Base-by-base conservation (phyloP, 2,113 vertebrate species). In the Corythaixoides concolor region DNA sequence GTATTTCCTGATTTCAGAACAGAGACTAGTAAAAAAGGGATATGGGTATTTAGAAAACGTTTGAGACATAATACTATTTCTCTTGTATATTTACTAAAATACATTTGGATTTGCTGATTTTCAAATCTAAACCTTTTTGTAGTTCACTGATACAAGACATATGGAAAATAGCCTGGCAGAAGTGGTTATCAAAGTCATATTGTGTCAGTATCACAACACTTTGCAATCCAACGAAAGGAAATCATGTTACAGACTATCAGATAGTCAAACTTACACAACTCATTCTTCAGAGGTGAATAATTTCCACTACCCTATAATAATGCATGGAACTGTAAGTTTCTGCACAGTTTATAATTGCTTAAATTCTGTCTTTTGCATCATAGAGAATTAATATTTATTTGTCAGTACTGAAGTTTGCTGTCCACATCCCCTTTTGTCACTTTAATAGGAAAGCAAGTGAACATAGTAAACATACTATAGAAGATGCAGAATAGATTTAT, bases 241-340 rank as follows among this genome's bases (percentile, higher is more conserved):
- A 67, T n/a, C 41, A 22, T 8, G 3, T 11, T 50, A n/a, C n/a
- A 76, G 56, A 3, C 32, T 7, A 33, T 6, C 0, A 9, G n/a
- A 11, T 13, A 33, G 3, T 3, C 18, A n/a, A 26, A 19, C 55
- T 30, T 28, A 22, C 0, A 15, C n/a, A 43, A 30, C 30, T 14
- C 12, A 11, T 14, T 49, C 55, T 26, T 17, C 43, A n/a, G 41
- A 73, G 53, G 11, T 30, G 22, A 79, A 9, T 8, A 30, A 64
- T 39, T 64, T 76, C 66, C 32, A 15, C 30, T 32, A 0, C 9
- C 21, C 60, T 32, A 15, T 0, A 18, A 66, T 5, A 66, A 72
- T 1, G 11, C 43, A 53, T 2, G 63, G 19, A 72, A 24, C 5
- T 12, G 0, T 19, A 53, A 45, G 11, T 6, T 5, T 32, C 33